These are phyloP conservation scores for Chorisops tibialis DNA, from an alignment of 2,888 invertebrate species.

Conservation along the genomic window DNA sequence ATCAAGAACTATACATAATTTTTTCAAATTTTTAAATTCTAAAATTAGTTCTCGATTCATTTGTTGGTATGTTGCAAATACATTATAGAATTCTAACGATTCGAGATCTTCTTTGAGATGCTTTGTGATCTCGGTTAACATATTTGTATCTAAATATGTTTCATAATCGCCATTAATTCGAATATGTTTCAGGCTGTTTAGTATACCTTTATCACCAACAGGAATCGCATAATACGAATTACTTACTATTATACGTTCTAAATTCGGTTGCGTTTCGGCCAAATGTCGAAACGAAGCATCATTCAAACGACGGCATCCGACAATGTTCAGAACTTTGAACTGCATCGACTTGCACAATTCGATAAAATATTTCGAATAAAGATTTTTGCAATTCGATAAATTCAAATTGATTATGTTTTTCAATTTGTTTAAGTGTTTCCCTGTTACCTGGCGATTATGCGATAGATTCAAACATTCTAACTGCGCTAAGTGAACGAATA, in stretches of 20 bases:
- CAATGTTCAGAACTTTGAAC: conserved; percentile 30
- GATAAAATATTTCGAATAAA: conserved; percentile 27
- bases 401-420: conserved; percentile 23
- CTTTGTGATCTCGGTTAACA: background rate
- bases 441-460: conserved; percentile 23
- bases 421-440: conserved; percentile 26
- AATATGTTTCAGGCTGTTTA: conserved; percentile 1
- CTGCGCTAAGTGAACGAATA: too few species aligned
- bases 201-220: background rate
- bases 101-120: background rate
- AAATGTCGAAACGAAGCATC: too few species aligned
- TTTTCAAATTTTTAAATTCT: too few species aligned
- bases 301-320: conserved; percentile 27
- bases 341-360: conserved; percentile 21
- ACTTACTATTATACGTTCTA: too few species aligned
- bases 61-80: background rate
- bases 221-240: background rate
- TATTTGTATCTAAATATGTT: too few species aligned
- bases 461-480: too few species aligned
- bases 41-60: background rate
- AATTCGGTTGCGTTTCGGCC: too few species aligned
- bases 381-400: conserved; percentile 27
- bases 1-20: conserved; percentile 1
- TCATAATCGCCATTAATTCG: background rate
- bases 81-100: background rate